A percentile compares a stretch with the other conserved stretches of the same genome.
Evolutionary conservation across 2,797 vertebrate genomes (phyloP).

Genomic region (Myotis myotis): DNA sequence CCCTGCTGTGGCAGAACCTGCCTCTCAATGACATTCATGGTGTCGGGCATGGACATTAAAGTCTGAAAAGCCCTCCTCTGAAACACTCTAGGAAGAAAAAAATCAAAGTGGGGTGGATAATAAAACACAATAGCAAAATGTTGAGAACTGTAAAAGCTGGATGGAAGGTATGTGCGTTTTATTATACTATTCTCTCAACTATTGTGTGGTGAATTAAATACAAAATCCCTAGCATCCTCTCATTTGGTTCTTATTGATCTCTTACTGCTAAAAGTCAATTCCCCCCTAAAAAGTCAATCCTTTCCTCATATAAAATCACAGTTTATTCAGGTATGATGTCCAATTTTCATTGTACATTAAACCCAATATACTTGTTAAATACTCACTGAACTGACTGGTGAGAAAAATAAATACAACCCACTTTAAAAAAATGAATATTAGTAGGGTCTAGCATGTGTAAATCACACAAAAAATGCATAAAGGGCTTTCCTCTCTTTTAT

Average conservation of each 20-base stretch:
- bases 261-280: background rate
- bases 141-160: background rate
- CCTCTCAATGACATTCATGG: background rate
- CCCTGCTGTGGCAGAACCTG: background rate
- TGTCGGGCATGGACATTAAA: accelerated
- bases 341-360: background rate
- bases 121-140: background rate
- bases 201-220: background rate
- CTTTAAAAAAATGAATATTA: background rate
- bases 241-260: background rate
- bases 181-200: background rate
- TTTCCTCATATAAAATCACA: background rate
- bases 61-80: background rate
- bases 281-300: background rate
- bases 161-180: background rate
- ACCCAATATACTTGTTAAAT: background rate
- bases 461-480: background rate
- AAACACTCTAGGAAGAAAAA: background rate
- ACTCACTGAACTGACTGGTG: background rate
- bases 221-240: background rate
- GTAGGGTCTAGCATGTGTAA: background rate
- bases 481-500: background rate
- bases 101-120: background rate
- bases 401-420: too few relatives aligned
- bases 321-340: background rate